Evolutionary conservation across 2,888 invertebrate genomes (phyloP), one percentile per base, ranked within the genome.

Genomic region (Thymelicus sylvestris): DNA sequence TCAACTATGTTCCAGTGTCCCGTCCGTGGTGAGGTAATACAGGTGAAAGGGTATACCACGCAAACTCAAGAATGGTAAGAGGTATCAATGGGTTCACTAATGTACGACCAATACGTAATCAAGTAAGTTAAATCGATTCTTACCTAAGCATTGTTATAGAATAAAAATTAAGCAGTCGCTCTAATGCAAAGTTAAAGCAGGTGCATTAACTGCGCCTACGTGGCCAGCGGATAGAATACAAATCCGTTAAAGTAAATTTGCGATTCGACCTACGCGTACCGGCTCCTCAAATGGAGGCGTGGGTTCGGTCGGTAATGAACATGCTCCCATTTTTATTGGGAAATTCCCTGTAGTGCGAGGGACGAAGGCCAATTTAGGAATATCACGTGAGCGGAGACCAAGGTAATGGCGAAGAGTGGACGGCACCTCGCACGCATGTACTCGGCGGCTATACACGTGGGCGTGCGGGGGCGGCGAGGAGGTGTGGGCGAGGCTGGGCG

Each of bases 401-500:
- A 81, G 81, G 83, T 85, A 85, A 84, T 85, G 83, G 84, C 81
- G 77, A 77, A 78, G 59, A 41, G 62, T 55, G 62, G 68, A 41
- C 62, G 44, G n/a, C 13, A n/a, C 39, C 15, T n/a, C 60, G n/a
- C 44, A 12, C 0, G 44, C 7, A 44, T 10, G 7, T 12, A 12
- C 44, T 41, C 41, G 50, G 61, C 7, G 55, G 15, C 55, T 69
- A 57, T 60, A 72, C 73, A 71, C 13, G 77, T 78, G 78, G 78
- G 80, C 73, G 72, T 71, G 74, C 67, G 69, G 73, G 78, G 79
- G 80, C 74, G 78, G 81, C 73, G 73, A 77, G 79, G 80, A 75
- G 78, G 81, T 73, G 78, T 52, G 78, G 75, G 85, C 81, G 89
- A 86, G 83, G 86, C 89, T 77, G 81, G 76, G 79, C 80, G 80